These are phyloP conservation scores for Drosophila triauraria DNA, from an alignment of 1,140 invertebrate species.

Conservation along the genomic window DNA sequence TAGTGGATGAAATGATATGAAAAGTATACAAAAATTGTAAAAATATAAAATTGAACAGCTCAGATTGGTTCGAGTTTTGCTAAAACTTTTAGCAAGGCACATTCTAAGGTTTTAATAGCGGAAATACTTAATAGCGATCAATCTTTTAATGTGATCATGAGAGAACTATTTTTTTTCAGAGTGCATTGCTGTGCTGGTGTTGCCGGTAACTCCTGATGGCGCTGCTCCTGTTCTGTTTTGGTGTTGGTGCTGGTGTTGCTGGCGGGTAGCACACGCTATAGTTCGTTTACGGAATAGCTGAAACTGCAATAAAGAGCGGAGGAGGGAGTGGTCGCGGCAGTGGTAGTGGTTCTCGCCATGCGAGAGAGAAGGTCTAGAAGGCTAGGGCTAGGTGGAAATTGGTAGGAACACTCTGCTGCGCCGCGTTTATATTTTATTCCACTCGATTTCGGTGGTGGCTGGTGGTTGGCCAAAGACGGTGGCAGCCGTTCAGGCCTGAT, in stretches of 20 bases:
- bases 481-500: constrained; percentile 52
- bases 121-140: background rate
- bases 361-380: constrained; percentile 45
- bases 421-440: constrained; percentile 34
- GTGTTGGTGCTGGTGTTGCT: constrained; percentile 15
- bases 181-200: constrained; percentile 34
- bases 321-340: constrained; percentile 64
- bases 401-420: constrained; percentile 52
- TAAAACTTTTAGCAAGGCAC: background rate
- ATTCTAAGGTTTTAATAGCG: too few relatives aligned
- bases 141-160: too few relatives aligned
- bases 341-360: constrained; percentile 7
- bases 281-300: constrained; percentile 49
- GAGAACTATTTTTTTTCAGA: background rate
- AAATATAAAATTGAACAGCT: background rate
- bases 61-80: too few relatives aligned
- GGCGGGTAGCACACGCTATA: constrained; percentile 46
- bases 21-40: too few relatives aligned
- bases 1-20: background rate
- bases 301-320: constrained; percentile 50
- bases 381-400: constrained; percentile 72
- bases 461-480: constrained; percentile 73
- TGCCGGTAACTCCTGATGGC: constrained; percentile 4
- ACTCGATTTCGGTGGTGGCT: constrained; percentile 69
- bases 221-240: constrained; percentile 26